Percentiles rank a stretch among this genome's conserved stretches.
These are phyloP conservation scores for Wasmannia auropunctata DNA, from an alignment of 1,140 invertebrate species.

Conservation along the genomic window DNA sequence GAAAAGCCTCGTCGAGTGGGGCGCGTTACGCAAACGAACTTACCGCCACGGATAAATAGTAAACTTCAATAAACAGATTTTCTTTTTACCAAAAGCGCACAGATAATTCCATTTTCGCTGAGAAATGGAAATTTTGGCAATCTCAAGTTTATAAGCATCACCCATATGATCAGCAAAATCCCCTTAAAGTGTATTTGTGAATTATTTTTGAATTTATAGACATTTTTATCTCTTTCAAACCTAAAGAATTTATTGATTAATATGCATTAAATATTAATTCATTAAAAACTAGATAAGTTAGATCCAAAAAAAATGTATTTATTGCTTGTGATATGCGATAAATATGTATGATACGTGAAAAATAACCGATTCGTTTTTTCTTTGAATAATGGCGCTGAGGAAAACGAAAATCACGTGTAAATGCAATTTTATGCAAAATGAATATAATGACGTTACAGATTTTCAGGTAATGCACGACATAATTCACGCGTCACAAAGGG, in stretches of 20 bases:
- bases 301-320: neutral
- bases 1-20: constrained; percentile 25
- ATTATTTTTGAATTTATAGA: neutral
- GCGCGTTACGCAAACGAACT: constrained; percentile 36
- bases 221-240: neutral
- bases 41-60: constrained; percentile 26
- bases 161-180: neutral
- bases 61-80: constrained; percentile 37
- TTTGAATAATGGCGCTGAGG: neutral
- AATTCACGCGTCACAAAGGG: constrained; percentile 18
- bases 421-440: constrained; percentile 13
- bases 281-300: neutral
- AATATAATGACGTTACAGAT: neutral
- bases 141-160: too few relatives aligned
- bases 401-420: neutral
- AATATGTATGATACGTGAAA: too few relatives aligned
- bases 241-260: neutral
- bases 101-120: neutral
- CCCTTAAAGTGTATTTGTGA: neutral
- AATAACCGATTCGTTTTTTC: neutral
- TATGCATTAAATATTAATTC: neutral
- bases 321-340: neutral
- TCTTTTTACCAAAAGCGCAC: neutral
- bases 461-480: neutral
- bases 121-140: neutral